phyloP scores from a whole-genome alignment of 2,113 vertebrate species.

The Aptenodytes forsteri region DNA sequence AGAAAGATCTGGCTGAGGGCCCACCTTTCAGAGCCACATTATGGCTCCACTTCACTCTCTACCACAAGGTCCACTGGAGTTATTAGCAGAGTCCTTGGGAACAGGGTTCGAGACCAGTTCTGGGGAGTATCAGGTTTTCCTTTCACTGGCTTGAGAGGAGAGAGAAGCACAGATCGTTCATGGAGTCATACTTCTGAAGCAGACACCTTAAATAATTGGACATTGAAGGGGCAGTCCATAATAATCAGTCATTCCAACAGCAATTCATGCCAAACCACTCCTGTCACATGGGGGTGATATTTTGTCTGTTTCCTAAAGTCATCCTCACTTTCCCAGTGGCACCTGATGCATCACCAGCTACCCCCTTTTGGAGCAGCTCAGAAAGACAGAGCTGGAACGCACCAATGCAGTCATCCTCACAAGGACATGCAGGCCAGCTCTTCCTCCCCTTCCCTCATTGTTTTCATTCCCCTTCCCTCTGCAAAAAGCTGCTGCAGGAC shows the following conservation, averaged over 20 bases:
- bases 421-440: background rate
- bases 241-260: background rate
- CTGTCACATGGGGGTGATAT: background rate
- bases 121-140: background rate
- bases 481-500: background rate
- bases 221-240: background rate
- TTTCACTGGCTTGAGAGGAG: background rate
- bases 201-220: background rate
- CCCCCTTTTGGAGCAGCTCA: background rate
- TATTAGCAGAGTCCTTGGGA: background rate
- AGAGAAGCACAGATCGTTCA: background rate
- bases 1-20: background rate
- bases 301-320: background rate
- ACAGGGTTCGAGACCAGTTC: background rate
- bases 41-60: background rate
- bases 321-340: background rate
- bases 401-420: background rate
- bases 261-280: background rate
- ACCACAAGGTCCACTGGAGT: background rate
- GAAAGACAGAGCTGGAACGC: background rate
- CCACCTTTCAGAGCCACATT: background rate
- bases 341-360: background rate
- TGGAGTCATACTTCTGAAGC: background rate
- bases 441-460: background rate
- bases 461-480: background rate